Percentiles rank a stretch among this genome's conserved stretches.
Evolutionary conservation across 92 coral and sea anemone species (phyloP).

Genomic region (Galaxea fascicularis): DNA sequence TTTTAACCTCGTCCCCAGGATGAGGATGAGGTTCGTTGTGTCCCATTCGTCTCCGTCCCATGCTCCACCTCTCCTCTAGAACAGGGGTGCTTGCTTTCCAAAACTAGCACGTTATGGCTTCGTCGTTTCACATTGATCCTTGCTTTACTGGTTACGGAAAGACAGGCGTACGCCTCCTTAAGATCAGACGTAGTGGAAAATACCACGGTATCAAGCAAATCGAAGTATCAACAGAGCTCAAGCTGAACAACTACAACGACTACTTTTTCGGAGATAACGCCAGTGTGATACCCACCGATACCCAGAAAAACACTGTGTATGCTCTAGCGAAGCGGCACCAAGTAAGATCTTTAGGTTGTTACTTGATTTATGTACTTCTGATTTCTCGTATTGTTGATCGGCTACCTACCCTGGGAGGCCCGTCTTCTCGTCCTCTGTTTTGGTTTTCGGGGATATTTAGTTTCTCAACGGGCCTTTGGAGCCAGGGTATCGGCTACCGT

Average conservation of each 20-base stretch:
- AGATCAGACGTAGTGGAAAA: conserved; percentile 75
- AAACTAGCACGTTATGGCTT: neutral
- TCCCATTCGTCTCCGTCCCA: neutral
- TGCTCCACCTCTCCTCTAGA: neutral
- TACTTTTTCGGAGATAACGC: conserved; percentile 71
- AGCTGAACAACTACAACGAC: conserved; percentile 66
- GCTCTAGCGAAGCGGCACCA: conserved; percentile 79
- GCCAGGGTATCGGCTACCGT: too few species aligned
- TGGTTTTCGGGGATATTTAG: too few species aligned
- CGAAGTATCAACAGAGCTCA: conserved; percentile 82
- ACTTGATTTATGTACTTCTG: too few species aligned
- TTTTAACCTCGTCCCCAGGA: neutral
- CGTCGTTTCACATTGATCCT: conserved; percentile 33
- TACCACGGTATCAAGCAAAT: conserved; percentile 82
- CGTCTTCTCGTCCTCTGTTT: too few species aligned
- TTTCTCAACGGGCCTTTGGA: too few species aligned
- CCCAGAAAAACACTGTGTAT: conserved; percentile 83
- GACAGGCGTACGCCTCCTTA: conserved; percentile 79
- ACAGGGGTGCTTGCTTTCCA: neutral
- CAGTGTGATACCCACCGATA: conserved; percentile 82
- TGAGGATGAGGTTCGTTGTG: neutral
- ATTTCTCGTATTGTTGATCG: too few species aligned
- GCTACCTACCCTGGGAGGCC: too few species aligned
- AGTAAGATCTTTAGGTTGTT: conserved; percentile 31
- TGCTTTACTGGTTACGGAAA: conserved; percentile 80